Evolutionary conservation across 2,888 invertebrate species (phyloP).

Genomic region (Rhynchonema sp.): DNA sequence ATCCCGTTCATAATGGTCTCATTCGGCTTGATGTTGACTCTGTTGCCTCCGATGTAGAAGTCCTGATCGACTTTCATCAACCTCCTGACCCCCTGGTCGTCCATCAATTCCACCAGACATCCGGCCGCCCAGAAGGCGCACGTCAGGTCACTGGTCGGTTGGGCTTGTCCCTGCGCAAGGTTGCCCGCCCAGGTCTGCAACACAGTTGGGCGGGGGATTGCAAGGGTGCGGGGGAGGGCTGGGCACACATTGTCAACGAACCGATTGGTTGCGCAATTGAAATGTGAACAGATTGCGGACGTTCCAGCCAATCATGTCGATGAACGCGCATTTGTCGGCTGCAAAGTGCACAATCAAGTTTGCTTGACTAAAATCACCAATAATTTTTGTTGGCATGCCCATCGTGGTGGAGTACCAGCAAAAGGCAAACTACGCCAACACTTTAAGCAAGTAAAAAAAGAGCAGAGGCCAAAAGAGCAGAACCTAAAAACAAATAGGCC

Average conservation of each 20-base stretch:
- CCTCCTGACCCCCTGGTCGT: slow-evolving; percentile 20
- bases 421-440: no score
- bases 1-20: slow-evolving; percentile 56
- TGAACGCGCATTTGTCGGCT: neutral
- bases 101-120: slow-evolving; percentile 16
- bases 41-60: slow-evolving; percentile 64
- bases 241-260: neutral
- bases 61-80: slow-evolving; percentile 44
- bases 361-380: neutral
- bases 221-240: neutral
- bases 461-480: no score
- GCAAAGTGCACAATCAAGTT: neutral
- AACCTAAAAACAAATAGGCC: no score
- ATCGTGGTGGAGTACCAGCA: no score
- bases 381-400: no score
- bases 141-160: slow-evolving; percentile 57
- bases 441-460: no score
- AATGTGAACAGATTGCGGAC: neutral
- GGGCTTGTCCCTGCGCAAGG: neutral
- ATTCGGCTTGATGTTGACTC: slow-evolving; percentile 46
- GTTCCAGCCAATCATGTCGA: neutral
- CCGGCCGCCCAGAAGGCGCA: slow-evolving; percentile 60
- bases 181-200: neutral
- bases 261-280: neutral
- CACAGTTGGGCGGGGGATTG: neutral